Conservation (phyloP, 1,140 invertebrate species). For the Aethina tumida region DNA sequence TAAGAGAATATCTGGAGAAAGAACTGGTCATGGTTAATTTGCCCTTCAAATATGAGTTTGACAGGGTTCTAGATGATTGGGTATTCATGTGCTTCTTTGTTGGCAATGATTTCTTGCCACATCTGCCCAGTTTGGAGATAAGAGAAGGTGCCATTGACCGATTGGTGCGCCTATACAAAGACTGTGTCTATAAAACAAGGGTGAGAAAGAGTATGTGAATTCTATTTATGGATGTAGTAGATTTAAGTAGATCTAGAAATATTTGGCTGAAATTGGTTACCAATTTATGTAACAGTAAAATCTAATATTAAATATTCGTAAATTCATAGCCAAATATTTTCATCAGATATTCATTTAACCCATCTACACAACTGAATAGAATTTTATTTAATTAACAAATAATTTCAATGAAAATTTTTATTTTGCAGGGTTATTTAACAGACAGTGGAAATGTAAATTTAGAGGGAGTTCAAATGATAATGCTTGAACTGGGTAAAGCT, state of each 20-base stretch:
- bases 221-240: too few relatives aligned
- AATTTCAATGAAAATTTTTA: constrained; percentile 15
- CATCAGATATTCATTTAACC: too few relatives aligned
- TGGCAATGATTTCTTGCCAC: constrained; percentile 98
- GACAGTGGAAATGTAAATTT: constrained; percentile 90
- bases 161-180: constrained; percentile 89
- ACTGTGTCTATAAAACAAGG: constrained; percentile 85
- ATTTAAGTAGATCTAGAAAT: too few relatives aligned
- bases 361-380: too few relatives aligned
- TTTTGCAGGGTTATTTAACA: constrained; percentile 81
- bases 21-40: constrained; percentile 89
- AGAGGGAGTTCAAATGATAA: constrained; percentile 86
- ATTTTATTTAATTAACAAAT: too few relatives aligned
- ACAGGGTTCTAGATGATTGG: constrained; percentile 94
- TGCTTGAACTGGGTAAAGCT: constrained; percentile 83
- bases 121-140: constrained; percentile 97
- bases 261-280: too few relatives aligned
- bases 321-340: too few relatives aligned
- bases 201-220: too few relatives aligned
- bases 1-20: constrained; percentile 89
- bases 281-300: too few relatives aligned
- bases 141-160: constrained; percentile 95
- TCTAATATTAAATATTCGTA: too few relatives aligned
- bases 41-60: constrained; percentile 84
- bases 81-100: constrained; percentile 99